Percentiles rank a stretch among this genome's conserved stretches.
phyloP scores from a whole-genome alignment of 2,888 invertebrate genomes.

The Nineta flava region DNA sequence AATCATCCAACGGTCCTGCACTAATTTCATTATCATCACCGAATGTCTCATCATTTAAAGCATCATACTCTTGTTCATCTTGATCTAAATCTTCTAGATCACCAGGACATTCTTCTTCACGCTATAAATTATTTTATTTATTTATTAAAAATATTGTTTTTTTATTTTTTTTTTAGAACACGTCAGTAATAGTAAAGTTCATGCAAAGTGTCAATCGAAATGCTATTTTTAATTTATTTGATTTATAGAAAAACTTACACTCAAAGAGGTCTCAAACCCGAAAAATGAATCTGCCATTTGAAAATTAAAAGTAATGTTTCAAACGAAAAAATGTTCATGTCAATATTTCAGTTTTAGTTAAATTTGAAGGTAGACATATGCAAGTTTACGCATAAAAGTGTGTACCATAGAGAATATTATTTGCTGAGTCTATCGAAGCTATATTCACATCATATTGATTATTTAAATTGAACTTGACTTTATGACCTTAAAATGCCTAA shows the following conservation, averaged over 20 bases:
- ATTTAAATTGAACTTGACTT: no score
- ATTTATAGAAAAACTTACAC: slow-evolving; percentile 42
- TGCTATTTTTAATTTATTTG: neutral
- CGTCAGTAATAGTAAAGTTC: neutral
- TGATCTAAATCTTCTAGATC: slow-evolving; percentile 36
- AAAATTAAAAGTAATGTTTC: slow-evolving; percentile 17
- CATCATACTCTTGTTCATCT: slow-evolving; percentile 76
- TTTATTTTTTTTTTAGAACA: neutral
- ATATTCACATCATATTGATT: no score
- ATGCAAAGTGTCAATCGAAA: neutral
- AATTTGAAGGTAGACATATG: slow-evolving; percentile 4
- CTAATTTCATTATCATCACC: slow-evolving; percentile 48
- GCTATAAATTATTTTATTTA: slow-evolving; percentile 26
- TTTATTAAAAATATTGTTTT: slow-evolving; percentile 2
- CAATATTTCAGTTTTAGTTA: neutral
- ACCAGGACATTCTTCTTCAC: slow-evolving; percentile 44
- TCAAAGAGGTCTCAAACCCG: slow-evolving; percentile 63
- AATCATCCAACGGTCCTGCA: slow-evolving; percentile 35
- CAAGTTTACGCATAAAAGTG: neutral
- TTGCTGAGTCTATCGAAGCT: no score
- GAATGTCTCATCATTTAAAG: slow-evolving; percentile 84
- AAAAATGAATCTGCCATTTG: slow-evolving; percentile 80
- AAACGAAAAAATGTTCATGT: slow-evolving; percentile 2
- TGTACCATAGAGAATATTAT: no score
- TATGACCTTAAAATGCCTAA: no score